Percentiles rank a stretch among this genome's conserved stretches.
Conservation (phyloP, 2,797 vertebrate species). For the Pseudopleuronectes americanus region DNA sequence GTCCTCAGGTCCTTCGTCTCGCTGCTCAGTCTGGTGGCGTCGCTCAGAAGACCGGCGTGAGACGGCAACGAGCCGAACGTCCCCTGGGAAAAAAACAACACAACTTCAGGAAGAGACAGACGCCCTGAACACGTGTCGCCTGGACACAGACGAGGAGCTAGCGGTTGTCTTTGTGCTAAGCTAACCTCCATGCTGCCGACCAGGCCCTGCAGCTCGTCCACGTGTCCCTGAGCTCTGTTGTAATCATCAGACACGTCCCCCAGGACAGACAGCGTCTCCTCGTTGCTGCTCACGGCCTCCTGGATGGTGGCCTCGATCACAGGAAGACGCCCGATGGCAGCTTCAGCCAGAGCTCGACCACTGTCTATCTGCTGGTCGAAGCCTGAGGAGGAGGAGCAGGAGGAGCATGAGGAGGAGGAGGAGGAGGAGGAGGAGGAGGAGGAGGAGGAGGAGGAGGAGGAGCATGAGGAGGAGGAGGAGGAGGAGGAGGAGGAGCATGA, state of each 20-base stretch:
- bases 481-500: no score
- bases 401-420: no score
- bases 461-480: no score
- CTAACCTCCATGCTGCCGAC: constrained; percentile 74
- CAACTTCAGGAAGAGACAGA: no score
- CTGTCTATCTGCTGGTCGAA: constrained; percentile 86
- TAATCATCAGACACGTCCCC: constrained; percentile 61
- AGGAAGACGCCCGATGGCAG: constrained; percentile 85
- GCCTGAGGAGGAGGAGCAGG: constrained; percentile 72
- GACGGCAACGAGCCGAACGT: constrained; percentile 29
- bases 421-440: no score
- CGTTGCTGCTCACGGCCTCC: constrained; percentile 80
- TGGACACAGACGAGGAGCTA: not conserved
- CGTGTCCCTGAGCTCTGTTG: not conserved
- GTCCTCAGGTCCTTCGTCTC: constrained; percentile 41
- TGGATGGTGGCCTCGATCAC: constrained; percentile 84
- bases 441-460: no score
- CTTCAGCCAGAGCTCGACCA: constrained; percentile 82
- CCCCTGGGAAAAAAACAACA: constrained; percentile 45
- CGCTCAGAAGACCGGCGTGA: constrained; percentile 24
- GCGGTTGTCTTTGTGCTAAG: not conserved
- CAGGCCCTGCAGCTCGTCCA: constrained; percentile 42
- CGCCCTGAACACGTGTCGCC: no score
- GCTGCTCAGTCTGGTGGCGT: constrained; percentile 52
- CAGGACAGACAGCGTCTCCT: constrained; percentile 73